Evolutionary conservation across 2,797 vertebrate species (phyloP).

Genomic region (Neosilurus mollespiculum): DNA sequence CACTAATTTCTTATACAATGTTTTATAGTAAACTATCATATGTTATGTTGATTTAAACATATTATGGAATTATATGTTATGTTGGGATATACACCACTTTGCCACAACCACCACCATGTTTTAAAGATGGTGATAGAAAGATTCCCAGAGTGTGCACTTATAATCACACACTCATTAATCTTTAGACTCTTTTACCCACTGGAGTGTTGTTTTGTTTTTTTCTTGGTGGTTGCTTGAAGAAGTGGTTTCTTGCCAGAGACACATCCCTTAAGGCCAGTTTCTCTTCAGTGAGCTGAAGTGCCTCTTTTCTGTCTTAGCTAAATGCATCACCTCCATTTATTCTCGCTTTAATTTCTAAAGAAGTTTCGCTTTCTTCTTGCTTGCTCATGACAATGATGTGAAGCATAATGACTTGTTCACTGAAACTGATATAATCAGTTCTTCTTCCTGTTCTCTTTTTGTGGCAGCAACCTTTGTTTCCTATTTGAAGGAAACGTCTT

Average conservation of each 20-base stretch:
- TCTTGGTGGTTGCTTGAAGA: slow-evolving; percentile 19
- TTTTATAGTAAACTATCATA: background rate
- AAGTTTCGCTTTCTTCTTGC: background rate
- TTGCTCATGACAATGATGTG: background rate
- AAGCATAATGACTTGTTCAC: background rate
- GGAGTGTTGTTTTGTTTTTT: background rate
- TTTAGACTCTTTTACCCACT: background rate
- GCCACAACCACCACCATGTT: background rate
- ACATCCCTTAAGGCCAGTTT: slow-evolving; percentile 12
- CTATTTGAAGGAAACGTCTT: background rate
- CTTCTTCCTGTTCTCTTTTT: background rate
- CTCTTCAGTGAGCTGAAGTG: background rate
- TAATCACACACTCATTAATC: slow-evolving; percentile 4
- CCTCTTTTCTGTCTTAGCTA: slow-evolving; percentile 16
- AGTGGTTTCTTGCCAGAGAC: slow-evolving; percentile 15
- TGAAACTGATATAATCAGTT: background rate
- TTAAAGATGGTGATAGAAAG: background rate
- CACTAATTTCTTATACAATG: background rate
- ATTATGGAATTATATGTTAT: no score
- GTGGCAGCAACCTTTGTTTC: background rate
- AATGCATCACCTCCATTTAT: slow-evolving; percentile 2
- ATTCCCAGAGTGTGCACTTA: background rate
- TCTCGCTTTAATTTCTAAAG: background rate
- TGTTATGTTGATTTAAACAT: background rate
- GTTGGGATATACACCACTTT: background rate